Evolutionary conservation across 23 tunicate genomes (phyloP).

Genomic region (Aplidium turbinatum): DNA sequence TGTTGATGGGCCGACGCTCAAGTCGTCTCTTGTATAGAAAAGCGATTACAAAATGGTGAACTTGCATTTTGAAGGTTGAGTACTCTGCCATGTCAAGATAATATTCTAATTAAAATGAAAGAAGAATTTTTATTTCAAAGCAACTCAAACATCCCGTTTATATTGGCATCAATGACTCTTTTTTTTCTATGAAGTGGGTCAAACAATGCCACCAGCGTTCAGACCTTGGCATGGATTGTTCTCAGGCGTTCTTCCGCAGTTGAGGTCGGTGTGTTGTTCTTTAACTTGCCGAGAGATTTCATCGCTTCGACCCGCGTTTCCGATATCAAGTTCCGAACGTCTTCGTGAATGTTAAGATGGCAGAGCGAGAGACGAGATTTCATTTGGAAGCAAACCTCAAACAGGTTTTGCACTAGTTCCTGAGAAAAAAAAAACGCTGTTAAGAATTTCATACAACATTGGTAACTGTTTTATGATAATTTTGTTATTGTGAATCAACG

Average conservation of each 20-base stretch:
- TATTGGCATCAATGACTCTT: background rate
- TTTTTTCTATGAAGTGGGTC: background rate
- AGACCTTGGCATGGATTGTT: constrained; percentile 66
- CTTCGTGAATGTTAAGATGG: constrained; percentile 77
- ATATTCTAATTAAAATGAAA: background rate
- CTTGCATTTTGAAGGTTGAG: too few species aligned
- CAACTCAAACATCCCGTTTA: background rate
- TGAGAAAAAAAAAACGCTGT: constrained; percentile 22
- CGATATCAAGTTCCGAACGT: constrained; percentile 53
- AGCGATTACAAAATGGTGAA: too few species aligned
- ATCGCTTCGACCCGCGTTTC: constrained; percentile 69
- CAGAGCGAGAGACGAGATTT: constrained; percentile 72
- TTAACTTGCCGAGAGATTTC: constrained; percentile 60
- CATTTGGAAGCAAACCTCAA: constrained; percentile 77
- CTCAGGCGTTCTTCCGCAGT: constrained; percentile 75
- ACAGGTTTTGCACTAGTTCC: constrained; percentile 82
- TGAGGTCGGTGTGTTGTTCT: constrained; percentile 59
- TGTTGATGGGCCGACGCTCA: too few species aligned
- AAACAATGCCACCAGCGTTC: background rate
- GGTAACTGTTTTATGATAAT: too few species aligned
- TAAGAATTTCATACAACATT: too few species aligned
- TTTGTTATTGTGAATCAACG: too few species aligned
- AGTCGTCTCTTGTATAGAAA: too few species aligned
- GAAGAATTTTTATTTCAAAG: background rate
- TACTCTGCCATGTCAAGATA: too few species aligned